These are phyloP conservation scores for Athetis lepigone DNA, from an alignment of 2,888 invertebrate species.

Conservation along the genomic window DNA sequence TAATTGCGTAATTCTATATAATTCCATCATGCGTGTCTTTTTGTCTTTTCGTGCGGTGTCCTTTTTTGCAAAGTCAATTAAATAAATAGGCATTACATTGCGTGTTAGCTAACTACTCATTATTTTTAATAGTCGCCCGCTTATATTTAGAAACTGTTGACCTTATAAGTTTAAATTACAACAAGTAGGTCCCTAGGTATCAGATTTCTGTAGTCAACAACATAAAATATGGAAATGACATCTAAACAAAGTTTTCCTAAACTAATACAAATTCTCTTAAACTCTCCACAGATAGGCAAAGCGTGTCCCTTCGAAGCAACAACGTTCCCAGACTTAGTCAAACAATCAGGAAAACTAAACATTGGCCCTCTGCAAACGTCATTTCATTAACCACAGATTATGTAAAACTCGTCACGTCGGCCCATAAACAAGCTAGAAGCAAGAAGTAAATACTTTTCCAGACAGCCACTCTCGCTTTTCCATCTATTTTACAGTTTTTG, in stretches of 20 bases:
- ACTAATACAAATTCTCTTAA: neutral
- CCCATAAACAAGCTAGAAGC: constrained; percentile 35
- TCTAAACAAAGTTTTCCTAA: constrained; percentile 10
- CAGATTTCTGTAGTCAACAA: neutral
- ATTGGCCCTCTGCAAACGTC: constrained; percentile 25
- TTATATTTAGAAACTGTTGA: constrained; percentile 28
- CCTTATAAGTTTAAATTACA: constrained; percentile 14
- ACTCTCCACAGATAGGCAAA: neutral
- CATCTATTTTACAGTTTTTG: constrained; percentile 43
- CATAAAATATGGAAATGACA: neutral
- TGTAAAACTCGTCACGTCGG: constrained; percentile 38
- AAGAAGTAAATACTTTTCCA: constrained; percentile 43
- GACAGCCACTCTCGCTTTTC: constrained; percentile 50
- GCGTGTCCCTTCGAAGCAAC: neutral
- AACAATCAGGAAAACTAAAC: constrained; percentile 38
- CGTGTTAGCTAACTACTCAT: constrained; percentile 37
- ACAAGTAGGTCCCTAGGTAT: neutral
- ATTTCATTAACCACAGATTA: constrained; percentile 36
- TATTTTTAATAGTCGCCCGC: constrained; percentile 23
- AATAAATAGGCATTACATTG: constrained; percentile 32
- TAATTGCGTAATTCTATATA: neutral
- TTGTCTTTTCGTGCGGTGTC: constrained; percentile 12
- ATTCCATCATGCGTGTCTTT: constrained; percentile 19
- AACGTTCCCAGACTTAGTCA: constrained; percentile 12
- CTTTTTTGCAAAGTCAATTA: constrained; percentile 28